phyloP scores from a whole-genome alignment of 2,113 vertebrate genomes.

The Ceyx cyanopectus region DNA sequence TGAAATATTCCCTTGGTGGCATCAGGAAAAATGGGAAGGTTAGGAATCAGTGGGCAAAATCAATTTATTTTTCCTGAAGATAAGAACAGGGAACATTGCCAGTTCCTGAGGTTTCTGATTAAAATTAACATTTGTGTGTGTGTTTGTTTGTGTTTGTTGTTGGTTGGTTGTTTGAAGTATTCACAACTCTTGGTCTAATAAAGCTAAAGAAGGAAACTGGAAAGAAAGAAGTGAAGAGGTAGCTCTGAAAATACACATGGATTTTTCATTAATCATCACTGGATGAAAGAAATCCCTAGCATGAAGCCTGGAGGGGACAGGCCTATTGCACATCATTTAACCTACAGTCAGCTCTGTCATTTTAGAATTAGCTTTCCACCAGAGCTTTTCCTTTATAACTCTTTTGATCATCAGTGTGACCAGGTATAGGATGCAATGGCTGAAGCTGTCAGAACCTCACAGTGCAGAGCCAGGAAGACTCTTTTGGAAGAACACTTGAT shows the following conservation, averaged over 20 bases:
- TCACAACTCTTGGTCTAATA: not conserved
- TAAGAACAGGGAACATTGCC: not conserved
- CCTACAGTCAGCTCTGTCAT: not conserved
- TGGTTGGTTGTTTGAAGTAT: not conserved
- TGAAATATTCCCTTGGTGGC: not conserved
- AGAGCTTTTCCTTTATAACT: not conserved
- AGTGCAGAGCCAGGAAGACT: not conserved
- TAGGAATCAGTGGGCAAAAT: not conserved
- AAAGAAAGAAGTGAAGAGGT: not conserved
- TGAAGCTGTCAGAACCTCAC: not conserved
- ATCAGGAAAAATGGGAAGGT: not conserved
- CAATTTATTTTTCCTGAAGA: not conserved
- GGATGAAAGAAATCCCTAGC: not conserved
- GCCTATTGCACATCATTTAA: accelerated
- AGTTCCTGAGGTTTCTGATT: not conserved
- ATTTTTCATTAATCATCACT: not conserved
- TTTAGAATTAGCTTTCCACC: not conserved
- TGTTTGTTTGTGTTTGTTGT: too few species aligned
- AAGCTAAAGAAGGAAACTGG: not conserved
- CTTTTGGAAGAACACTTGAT: not conserved
- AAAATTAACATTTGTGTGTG: not conserved
- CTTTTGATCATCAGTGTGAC: not conserved
- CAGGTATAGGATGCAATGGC: accelerated
- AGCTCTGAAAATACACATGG: not conserved
- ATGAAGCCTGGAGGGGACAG: not conserved